Conservation (phyloP, 2,797 vertebrate species). For the Sebastes baramenuke region DNA sequence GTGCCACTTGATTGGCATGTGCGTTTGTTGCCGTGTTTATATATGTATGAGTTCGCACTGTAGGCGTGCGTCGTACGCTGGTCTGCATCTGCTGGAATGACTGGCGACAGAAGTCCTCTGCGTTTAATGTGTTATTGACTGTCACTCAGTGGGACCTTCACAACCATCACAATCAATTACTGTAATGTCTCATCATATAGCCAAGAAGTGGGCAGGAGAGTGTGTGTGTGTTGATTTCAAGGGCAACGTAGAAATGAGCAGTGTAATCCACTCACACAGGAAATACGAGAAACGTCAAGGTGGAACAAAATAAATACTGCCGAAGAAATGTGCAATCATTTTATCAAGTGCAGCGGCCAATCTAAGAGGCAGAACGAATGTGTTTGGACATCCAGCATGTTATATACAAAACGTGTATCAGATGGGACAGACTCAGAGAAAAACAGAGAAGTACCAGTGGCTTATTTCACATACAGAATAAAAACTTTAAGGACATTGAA, state of each 20-base stretch:
- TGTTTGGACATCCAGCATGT: neutral
- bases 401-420: neutral
- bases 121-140: slow-evolving; percentile 50
- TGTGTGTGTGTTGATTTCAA: slow-evolving; percentile 44
- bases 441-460: neutral
- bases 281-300: neutral
- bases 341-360: neutral
- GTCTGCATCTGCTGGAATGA: slow-evolving; percentile 16
- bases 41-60: neutral
- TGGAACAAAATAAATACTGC: neutral
- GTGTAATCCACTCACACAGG: neutral
- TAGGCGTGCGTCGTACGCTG: neutral
- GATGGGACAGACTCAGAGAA: neutral
- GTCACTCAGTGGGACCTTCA: slow-evolving; percentile 58
- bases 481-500: slow-evolving; percentile 1
- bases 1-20: slow-evolving; percentile 35
- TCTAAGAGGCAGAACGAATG: neutral
- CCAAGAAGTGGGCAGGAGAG: slow-evolving; percentile 16
- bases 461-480: neutral
- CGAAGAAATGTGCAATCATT: neutral
- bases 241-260: slow-evolving; percentile 33
- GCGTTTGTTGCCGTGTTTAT: neutral
- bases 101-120: slow-evolving; percentile 48
- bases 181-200: slow-evolving; percentile 48
- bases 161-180: slow-evolving; percentile 61